Percentiles rank a stretch among this genome's conserved stretches.
Evolutionary conservation across 2,888 invertebrate species (phyloP).

Genomic region (Periphyllus acericola): DNA sequence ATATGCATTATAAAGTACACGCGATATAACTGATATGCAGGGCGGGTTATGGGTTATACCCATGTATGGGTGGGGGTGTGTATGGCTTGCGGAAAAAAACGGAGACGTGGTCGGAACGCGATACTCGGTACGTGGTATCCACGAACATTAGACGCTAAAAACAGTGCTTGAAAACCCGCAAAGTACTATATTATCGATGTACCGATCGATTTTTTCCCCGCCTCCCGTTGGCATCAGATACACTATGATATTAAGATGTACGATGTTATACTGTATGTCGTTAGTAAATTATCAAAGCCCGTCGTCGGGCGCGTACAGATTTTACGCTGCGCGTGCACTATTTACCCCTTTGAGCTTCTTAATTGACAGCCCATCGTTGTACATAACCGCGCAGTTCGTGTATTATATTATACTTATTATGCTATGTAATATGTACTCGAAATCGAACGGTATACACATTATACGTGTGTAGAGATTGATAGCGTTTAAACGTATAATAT

Average conservation of each 20-base stretch:
- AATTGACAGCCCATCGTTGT: not conserved
- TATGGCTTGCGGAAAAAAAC: too few species aligned
- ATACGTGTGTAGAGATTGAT: not conserved
- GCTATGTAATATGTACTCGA: not conserved
- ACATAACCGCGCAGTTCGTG: not conserved
- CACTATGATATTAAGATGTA: too few species aligned
- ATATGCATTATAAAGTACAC: too few species aligned
- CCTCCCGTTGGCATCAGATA: not conserved
- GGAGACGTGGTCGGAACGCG: too few species aligned
- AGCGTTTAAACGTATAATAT: not conserved
- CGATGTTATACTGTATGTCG: not conserved
- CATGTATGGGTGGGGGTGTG: too few species aligned
- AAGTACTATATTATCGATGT: too few species aligned
- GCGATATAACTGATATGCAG: too few species aligned
- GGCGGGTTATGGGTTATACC: too few species aligned
- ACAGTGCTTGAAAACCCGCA: too few species aligned
- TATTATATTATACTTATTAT: not conserved
- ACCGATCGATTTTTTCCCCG: not conserved
- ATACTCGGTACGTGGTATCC: too few species aligned
- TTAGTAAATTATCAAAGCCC: not conserved
- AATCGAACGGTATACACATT: not conserved
- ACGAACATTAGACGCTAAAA: too few species aligned
- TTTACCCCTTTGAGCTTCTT: not conserved
- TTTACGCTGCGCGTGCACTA: not conserved
- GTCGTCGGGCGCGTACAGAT: not conserved